phyloP scores from a whole-genome alignment of 64 coral and sea anemone species.

The Porites australiensis region DNA sequence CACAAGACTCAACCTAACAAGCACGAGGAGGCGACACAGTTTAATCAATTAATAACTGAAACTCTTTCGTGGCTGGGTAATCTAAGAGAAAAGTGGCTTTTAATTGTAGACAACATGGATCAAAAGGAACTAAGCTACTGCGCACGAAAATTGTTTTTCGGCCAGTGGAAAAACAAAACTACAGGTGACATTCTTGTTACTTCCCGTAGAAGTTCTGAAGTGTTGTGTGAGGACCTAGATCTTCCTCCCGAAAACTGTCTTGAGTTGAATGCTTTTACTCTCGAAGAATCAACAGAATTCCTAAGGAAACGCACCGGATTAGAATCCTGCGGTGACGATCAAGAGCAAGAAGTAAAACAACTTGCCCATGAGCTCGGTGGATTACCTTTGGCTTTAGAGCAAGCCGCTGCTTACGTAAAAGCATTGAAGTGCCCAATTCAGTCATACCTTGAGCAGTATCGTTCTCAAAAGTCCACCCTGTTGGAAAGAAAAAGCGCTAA shows the following conservation, averaged over 20 bases:
- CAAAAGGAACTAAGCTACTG: constrained; percentile 28
- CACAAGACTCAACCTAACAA: not conserved
- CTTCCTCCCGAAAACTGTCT: not conserved
- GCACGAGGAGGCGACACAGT: not conserved
- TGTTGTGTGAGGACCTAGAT: constrained; percentile 15
- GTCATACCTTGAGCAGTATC: constrained; percentile 39
- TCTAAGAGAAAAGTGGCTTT: not conserved
- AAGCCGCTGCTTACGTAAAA: constrained; percentile 56
- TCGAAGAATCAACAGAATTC: constrained; percentile 32
- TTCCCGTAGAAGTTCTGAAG: constrained; percentile 32
- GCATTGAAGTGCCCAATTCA: not conserved
- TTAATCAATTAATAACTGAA: constrained; percentile 15
- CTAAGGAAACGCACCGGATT: constrained; percentile 4
- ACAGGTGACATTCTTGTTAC: constrained; percentile 58
- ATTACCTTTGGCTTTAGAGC: constrained; percentile 69
- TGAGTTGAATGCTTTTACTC: not conserved
- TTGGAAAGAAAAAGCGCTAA: constrained; percentile 14
- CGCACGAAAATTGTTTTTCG: constrained; percentile 45
- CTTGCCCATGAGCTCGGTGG: constrained; percentile 32
- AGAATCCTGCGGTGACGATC: not conserved
- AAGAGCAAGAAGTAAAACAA: not conserved
- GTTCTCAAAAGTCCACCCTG: not conserved
- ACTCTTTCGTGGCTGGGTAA: constrained; percentile 35
- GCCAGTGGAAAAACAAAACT: constrained; percentile 46
- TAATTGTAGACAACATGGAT: constrained; percentile 70